Evolutionary conservation across 2,888 invertebrate genomes (phyloP), one percentile per base, ranked within the genome.

Genomic region (Drosophila kuntzei): DNA sequence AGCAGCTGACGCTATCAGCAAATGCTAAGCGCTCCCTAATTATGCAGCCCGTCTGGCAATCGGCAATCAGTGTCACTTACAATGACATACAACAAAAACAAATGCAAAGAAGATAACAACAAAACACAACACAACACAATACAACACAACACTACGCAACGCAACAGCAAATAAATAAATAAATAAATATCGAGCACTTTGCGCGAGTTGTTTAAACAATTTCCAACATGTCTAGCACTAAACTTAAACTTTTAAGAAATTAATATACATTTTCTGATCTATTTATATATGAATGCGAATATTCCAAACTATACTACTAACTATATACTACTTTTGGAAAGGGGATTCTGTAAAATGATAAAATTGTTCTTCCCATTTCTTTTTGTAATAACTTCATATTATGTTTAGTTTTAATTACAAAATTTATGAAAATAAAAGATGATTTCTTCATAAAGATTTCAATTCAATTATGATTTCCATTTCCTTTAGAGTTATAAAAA

Each of bases 41-140:
- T 81, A 87, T 81, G 81, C 85, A 83, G 80, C 39, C 47, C 68
- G 61, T 68, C 78, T 57, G 64, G 14, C 80, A 50, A 79, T 80
- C 80, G 74, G 54, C 74, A 76, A 80, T 60, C 76, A 80, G 84
- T 80, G 86, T 77, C 76, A 76, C 76, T 76, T 71, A 64, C 76
- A 77, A 76, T 71, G 76, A 70, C 80, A 67, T 29, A 57, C 79
- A 79, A 54, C 72, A 67, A 55, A 16, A 50, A 39, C 58, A 58
- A 75, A 59, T 50, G 50, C 59, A 59, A 59, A 49, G 39, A 39
- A 55, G 46, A 62, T 46, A 54, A 55, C 44, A 50, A 27, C 49
- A 61, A 25, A 47, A 22, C 32, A 25, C 12, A 46, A 34, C 43
- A 18, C 57, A 69, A 37, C 43, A 36, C 57, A n/a, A n/a, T n/a